phyloP scores from a whole-genome alignment of 2,888 invertebrate genomes.

The Griposia aprilina region DNA sequence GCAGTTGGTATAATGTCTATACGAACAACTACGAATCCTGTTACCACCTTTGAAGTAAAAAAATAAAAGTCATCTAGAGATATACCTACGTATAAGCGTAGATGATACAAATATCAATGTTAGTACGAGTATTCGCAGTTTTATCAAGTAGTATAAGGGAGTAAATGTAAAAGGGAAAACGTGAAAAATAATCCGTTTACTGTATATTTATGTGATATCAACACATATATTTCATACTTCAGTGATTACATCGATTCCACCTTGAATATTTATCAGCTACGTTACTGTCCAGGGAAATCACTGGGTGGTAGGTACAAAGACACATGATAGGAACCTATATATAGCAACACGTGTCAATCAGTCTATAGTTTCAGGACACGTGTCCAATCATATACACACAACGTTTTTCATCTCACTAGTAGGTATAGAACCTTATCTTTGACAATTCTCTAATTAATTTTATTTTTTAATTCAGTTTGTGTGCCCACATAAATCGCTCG shows the following conservation, averaged over 20 bases:
- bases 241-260: conserved; percentile 5
- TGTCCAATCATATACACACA: conserved; percentile 7
- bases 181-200: not conserved
- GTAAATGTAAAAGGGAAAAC: not conserved
- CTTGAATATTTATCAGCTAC: conserved; percentile 22
- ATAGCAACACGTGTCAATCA: conserved; percentile 11
- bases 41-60: not conserved
- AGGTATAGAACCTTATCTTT: no score
- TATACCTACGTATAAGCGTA: not conserved
- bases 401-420: no score
- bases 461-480: no score
- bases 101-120: conserved; percentile 12
- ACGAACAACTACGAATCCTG: not conserved
- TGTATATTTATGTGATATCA: not conserved
- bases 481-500: no score
- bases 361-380: conserved; percentile 3
- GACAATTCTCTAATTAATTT: no score
- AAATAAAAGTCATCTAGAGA: conserved; percentile 1
- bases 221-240: conserved; percentile 10
- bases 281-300: conserved; percentile 49
- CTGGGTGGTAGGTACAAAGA: not conserved
- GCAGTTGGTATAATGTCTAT: not conserved
- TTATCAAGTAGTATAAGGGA: not conserved
- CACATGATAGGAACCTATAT: not conserved
- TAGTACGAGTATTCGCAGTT: no score